Base-by-base conservation (phyloP, 53 echinoderm and acorn worm genomes). In the Actinopyga echinites region DNA sequence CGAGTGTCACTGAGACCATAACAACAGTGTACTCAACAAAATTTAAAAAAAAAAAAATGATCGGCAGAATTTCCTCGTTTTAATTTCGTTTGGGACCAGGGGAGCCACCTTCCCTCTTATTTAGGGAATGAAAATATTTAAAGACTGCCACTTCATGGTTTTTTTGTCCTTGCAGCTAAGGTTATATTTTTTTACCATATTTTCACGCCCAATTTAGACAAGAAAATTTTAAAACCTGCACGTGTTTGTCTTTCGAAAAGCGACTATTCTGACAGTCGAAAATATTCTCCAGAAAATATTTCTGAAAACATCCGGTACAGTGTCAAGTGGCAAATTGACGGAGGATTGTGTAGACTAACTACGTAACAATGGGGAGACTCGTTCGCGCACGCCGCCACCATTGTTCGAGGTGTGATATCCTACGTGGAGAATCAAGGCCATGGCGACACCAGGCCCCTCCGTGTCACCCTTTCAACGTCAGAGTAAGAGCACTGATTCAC, bases 391-490 rank as follows among this genome's bases (percentile, higher is more conserved):
- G 71, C 42, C 71, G 43, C 44, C 71, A 26, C 19, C 37, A 40
- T 71, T 71, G 71, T 71, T 40, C 44, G 40, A 42, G 71, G 71
- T 71, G 71, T 71, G 71, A 71, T 71, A 26, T 71, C 71, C 8
- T 42, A 44, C 36, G 71, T 71, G 40, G 22, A 21, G 26, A 71
- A 71, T 71, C 42, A 71, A 71, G 71, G 71, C 44, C 23, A 25
- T 71, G 71, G 71, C 71, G 71, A 71, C 71, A 71, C 71, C 71
- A 44, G 24, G 42, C 71, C 71, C 71, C 71, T 42, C 28, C 25
- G 37, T 71, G 24, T 71, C 71, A 71, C 71, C 44, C 21, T 28
- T 71, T 71, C 42, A 71, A 71, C 40, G 10, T 11, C 44, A 8
- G 71, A 20, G 44, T 24, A 71, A 8, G 40, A 25, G 22, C 40